Conservation (phyloP, 2,888 invertebrate species). For the Sialis lutaria region DNA sequence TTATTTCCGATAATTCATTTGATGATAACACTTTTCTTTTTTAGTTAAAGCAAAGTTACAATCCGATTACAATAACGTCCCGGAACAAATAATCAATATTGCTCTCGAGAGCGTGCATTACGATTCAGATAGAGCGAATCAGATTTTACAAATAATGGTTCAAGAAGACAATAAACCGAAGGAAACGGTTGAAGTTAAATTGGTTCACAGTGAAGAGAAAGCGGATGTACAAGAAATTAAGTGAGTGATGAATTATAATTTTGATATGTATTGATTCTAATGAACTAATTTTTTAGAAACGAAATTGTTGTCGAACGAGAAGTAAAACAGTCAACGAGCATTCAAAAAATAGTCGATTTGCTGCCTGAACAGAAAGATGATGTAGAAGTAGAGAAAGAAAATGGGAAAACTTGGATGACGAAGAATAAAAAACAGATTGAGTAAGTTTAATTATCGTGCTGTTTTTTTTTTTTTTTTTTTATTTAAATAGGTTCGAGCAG, state of each 20-base stretch:
- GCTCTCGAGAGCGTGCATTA: constrained; percentile 80
- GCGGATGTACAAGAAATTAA: constrained; percentile 9
- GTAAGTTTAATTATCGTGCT: constrained; percentile 18
- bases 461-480: too few relatives aligned
- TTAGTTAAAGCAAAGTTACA: constrained; percentile 54
- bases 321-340: neutral
- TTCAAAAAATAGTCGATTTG: neutral
- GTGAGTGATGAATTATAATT: constrained; percentile 6
- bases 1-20: neutral
- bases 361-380: neutral
- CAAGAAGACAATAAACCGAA: constrained; percentile 39
- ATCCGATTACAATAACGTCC: constrained; percentile 53
- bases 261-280: too few relatives aligned
- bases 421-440: constrained; percentile 26
- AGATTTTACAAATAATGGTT: constrained; percentile 56
- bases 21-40: constrained; percentile 12
- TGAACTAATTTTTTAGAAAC: too few relatives aligned
- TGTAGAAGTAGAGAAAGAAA: constrained; percentile 12
- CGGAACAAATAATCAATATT: constrained; percentile 64
- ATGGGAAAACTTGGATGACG: constrained; percentile 22
- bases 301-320: neutral
- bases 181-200: constrained; percentile 12
- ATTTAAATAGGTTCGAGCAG: too few relatives aligned
- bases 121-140: constrained; percentile 63
- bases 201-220: neutral